Percentiles rank a stretch among this genome's conserved stretches.
Conservation (phyloP, 1,140 invertebrate species). For the Planococcus citri region DNA sequence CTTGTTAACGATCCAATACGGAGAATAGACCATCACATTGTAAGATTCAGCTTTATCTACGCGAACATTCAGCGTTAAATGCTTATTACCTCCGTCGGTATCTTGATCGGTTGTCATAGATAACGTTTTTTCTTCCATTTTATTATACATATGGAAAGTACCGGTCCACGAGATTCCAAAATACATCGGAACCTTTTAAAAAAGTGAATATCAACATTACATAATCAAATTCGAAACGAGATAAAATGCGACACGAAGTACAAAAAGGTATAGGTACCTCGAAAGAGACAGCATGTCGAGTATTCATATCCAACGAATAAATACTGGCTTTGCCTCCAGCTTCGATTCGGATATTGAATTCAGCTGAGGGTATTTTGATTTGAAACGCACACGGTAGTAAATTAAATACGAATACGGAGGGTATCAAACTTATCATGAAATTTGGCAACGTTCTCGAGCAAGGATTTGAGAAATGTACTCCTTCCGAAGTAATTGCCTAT, state of each 20-base stretch:
- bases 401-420: slow-evolving; percentile 62
- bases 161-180: slow-evolving; percentile 57
- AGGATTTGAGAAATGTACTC: slow-evolving; percentile 30
- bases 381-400: slow-evolving; percentile 56
- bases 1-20: slow-evolving; percentile 87
- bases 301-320: neutral
- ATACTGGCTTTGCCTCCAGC: slow-evolving; percentile 47
- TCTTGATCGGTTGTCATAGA: slow-evolving; percentile 53
- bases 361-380: slow-evolving; percentile 39
- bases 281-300: neutral
- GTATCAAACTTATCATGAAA: slow-evolving; percentile 53
- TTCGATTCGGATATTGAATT: slow-evolving; percentile 47
- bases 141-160: slow-evolving; percentile 49
- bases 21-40: slow-evolving; percentile 58
- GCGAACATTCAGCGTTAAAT: slow-evolving; percentile 52
- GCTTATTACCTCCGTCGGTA: slow-evolving; percentile 48
- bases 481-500: slow-evolving; percentile 39
- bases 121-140: slow-evolving; percentile 52
- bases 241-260: slow-evolving; percentile 2
- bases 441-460: slow-evolving; percentile 47
- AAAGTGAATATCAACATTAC: slow-evolving; percentile 27
- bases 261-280: neutral
- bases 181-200: slow-evolving; percentile 45
- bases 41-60: slow-evolving; percentile 45
- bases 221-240: slow-evolving; percentile 16